These are phyloP conservation scores for Contarinia nasturtii DNA, from an alignment of 1,140 invertebrate genomes.

Conservation along the genomic window DNA sequence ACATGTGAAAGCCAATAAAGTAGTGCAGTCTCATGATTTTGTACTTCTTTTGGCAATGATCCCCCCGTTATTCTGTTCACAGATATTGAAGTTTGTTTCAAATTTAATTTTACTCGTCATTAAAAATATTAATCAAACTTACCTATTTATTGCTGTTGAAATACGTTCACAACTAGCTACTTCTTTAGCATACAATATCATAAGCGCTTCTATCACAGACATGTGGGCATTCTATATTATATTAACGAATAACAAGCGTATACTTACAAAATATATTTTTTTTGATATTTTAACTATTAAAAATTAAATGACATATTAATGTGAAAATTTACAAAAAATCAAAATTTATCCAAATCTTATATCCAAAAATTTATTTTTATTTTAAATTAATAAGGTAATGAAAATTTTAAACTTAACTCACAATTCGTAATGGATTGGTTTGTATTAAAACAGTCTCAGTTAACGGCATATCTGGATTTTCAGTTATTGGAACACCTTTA, in stretches of 20 bases:
- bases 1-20: slow-evolving; percentile 83
- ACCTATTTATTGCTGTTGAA: slow-evolving; percentile 62
- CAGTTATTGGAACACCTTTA: slow-evolving; percentile 75
- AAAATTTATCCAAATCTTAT: neutral
- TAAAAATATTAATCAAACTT: slow-evolving; percentile 12
- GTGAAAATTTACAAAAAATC: neutral
- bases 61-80: slow-evolving; percentile 17
- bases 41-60: slow-evolving; percentile 27
- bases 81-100: neutral
- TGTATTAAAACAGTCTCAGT: slow-evolving; percentile 93
- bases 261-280: too few species aligned
- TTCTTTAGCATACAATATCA: slow-evolving; percentile 86
- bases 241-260: neutral
- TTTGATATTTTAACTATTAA: neutral
- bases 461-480: slow-evolving; percentile 66
- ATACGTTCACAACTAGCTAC: slow-evolving; percentile 79
- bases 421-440: slow-evolving; percentile 87
- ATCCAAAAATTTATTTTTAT: neutral
- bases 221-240: slow-evolving; percentile 77
- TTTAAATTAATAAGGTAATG: neutral
- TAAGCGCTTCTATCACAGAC: slow-evolving; percentile 91
- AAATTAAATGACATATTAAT: too few species aligned
- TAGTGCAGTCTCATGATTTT: slow-evolving; percentile 68
- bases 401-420: slow-evolving; percentile 35
- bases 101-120: neutral